Evolutionary conservation across 2,113 vertebrate genomes (phyloP).

Genomic region (Syngnathus scovelli): DNA sequence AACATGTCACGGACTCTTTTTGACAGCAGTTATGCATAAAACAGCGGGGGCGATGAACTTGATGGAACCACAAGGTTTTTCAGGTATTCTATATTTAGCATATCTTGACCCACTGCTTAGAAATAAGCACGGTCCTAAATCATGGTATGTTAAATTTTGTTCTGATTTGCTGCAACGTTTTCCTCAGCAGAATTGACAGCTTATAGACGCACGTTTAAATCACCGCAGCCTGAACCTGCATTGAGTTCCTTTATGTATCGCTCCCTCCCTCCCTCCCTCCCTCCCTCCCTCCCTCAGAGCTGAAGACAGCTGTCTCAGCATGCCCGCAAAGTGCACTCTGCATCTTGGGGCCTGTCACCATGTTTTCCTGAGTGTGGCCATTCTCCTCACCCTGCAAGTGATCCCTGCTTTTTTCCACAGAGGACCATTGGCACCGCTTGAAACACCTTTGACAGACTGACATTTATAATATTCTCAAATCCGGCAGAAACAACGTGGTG

Average conservation of each 20-base stretch:
- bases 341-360: slow-evolving; percentile 10
- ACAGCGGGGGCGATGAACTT: too few relatives aligned
- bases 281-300: slow-evolving; percentile 4
- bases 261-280: too few relatives aligned
- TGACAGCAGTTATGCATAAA: too few relatives aligned
- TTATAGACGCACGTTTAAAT: slow-evolving; percentile 1
- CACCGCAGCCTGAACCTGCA: slow-evolving; percentile 25
- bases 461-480: neutral
- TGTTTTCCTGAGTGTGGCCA: slow-evolving; percentile 15
- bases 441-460: neutral
- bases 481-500: neutral
- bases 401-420: slow-evolving; percentile 1
- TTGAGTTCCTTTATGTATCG: slow-evolving; percentile 10
- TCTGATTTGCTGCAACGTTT: neutral
- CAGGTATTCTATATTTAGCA: neutral
- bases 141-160: neutral
- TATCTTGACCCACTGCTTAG: neutral
- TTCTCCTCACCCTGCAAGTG: slow-evolving; percentile 6
- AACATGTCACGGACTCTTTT: too few relatives aligned
- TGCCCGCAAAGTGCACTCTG: slow-evolving; percentile 38
- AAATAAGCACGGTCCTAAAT: neutral
- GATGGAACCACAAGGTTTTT: neutral
- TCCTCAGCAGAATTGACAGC: neutral
- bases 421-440: neutral
- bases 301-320: slow-evolving; percentile 47